Evolutionary conservation across 2,113 vertebrate species (phyloP).

Genomic region (Apodemus speciosus): DNA sequence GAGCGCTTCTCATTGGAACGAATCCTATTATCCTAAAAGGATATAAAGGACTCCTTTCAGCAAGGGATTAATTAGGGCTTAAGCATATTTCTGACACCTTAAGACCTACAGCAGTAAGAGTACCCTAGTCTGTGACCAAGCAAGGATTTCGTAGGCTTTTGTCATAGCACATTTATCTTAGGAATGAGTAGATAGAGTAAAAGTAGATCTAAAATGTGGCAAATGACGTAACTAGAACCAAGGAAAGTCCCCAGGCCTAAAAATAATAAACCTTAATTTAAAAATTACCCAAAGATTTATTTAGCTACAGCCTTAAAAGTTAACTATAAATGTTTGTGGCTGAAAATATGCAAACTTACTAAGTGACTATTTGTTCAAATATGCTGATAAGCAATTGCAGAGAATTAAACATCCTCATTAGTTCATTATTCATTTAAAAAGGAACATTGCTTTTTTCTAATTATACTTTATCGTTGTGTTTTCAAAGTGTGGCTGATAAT

Average conservation of each 20-base stretch:
- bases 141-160: not conserved
- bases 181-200: not conserved
- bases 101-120: not conserved
- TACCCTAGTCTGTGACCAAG: not conserved
- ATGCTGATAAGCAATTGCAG: not conserved
- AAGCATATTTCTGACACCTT: not conserved
- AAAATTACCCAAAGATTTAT: not conserved
- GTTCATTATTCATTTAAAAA: conserved; percentile 36
- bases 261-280: conserved; percentile 16
- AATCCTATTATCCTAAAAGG: not conserved
- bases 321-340: not conserved
- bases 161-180: not conserved
- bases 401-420: conserved; percentile 29
- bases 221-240: not conserved
- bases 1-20: not conserved
- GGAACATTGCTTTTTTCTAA: not conserved
- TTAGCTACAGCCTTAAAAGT: conserved; percentile 5
- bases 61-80: not conserved
- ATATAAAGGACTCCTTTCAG: not conserved
- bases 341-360: conserved; percentile 19
- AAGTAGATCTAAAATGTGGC: not conserved
- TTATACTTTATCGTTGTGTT: not conserved
- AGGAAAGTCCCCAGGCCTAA: not conserved
- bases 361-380: not conserved
- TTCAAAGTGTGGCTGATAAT: conserved; percentile 28